phyloP scores from a whole-genome alignment of 2,797 vertebrate species.

The Rhabdomys pumilio region DNA sequence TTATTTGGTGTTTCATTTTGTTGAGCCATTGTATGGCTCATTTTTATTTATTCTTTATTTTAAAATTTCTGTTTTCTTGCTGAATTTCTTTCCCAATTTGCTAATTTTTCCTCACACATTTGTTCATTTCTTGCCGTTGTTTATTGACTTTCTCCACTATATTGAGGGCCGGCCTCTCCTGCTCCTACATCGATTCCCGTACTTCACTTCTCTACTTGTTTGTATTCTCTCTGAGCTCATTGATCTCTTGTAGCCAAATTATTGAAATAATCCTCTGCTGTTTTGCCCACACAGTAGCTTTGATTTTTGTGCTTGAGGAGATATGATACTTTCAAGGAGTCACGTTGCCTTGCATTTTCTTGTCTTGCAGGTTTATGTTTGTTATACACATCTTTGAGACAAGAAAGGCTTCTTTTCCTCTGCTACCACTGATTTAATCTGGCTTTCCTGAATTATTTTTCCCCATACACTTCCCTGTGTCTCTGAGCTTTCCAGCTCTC shows the following conservation, averaged over 20 bases:
- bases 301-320: not conserved
- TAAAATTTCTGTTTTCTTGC: not conserved
- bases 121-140: not conserved
- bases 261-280: not conserved
- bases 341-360: not conserved
- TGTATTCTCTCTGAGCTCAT: not conserved
- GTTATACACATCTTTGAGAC: not conserved
- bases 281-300: not conserved
- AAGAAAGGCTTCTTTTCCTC: not conserved
- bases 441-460: not conserved
- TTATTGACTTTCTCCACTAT: not conserved
- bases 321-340: not conserved
- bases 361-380: not conserved
- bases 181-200: not conserved
- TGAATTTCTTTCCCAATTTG: not conserved
- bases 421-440: not conserved
- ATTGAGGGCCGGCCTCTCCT: not conserved
- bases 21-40: not conserved
- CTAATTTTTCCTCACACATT: not conserved
- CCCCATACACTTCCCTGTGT: not conserved
- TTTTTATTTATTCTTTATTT: not conserved
- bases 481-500: not conserved
- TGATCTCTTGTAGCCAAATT: not conserved
- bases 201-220: not conserved
- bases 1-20: not conserved